Percentiles rank a stretch among this genome's conserved stretches.
These are phyloP conservation scores for Carlito syrichta DNA, from an alignment of 2,113 vertebrate species.

Conservation along the genomic window DNA sequence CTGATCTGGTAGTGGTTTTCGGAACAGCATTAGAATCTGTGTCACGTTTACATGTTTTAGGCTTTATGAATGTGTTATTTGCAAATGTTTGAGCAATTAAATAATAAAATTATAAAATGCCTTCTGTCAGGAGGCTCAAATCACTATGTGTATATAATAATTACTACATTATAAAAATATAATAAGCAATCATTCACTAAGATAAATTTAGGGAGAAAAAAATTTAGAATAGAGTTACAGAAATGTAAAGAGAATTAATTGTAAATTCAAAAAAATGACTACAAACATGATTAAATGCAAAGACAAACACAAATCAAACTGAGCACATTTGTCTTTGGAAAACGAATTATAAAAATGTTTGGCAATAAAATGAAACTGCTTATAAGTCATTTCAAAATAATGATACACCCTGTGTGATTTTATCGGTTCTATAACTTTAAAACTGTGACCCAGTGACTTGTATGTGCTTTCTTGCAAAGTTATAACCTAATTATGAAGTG, in stretches of 20 bases:
- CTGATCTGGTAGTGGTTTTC: background rate
- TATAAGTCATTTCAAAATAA: constrained; percentile 70
- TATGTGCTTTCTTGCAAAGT: constrained; percentile 43
- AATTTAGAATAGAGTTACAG: constrained; percentile 28
- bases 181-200: constrained; percentile 31
- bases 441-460: constrained; percentile 29
- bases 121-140: constrained; percentile 34
- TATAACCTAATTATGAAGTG: constrained; percentile 66
- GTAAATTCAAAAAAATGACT: constrained; percentile 40
- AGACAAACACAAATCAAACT: constrained; percentile 55
- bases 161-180: constrained; percentile 57
- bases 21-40: constrained; percentile 2
- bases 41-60: constrained; percentile 6
- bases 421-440: constrained; percentile 55
- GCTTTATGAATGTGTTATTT: constrained; percentile 53
- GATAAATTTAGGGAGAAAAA: constrained; percentile 42
- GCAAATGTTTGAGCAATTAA: constrained; percentile 57
- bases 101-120: constrained; percentile 49
- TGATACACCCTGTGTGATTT: constrained; percentile 39
- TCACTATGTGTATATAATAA: constrained; percentile 46
- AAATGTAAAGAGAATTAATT: constrained; percentile 56
- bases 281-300: constrained; percentile 56
- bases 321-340: constrained; percentile 60
- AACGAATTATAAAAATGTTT: constrained; percentile 61
- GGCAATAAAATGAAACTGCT: constrained; percentile 58